Base-by-base conservation (phyloP, 2,113 vertebrate species). In the Psittacara wagleri region DNA sequence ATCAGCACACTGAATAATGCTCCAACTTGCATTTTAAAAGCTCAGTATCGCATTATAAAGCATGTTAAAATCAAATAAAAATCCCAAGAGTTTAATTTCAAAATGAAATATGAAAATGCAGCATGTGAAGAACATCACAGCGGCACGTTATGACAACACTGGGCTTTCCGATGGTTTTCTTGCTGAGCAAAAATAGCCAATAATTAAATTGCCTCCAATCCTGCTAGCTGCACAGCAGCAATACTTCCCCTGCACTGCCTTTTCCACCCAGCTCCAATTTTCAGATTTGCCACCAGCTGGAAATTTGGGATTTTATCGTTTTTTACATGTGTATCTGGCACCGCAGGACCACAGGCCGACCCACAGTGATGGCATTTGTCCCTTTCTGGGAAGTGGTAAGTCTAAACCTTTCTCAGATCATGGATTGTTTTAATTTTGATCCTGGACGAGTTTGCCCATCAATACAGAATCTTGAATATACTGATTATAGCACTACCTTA, bases 71-170 rank as follows among this genome's bases (percentile, higher is more conserved):
- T 35, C 79, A 74, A 80, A 55, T 11, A 17, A 46, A 49, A 55
- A 67, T 1, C 19, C 5, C 10, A 24, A 46, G 66, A 43, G 37
- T 54, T 91, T 54, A 1, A 77, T 83, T 92, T 88, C 37, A 59
- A 72, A 93, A 90, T 5, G 8, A 85, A 73, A 62, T 31, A 62
- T 3, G 6, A 85, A 87, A 87, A 76, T 7, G 22, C 22, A 73
- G 46, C 59, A 73, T 5, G 41, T 1, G 4, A 87, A 66, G 41
- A 48, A 37, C 49, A 44, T 76, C 5, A 2, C 70, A 52, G 52
- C 0, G 2, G 33, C 8, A 9, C 0, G 0, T 52, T 79, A 37
- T 2, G 33, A 23, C 43, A 79, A 66, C 17, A 19, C 3, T 22
- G 69, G 18, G 15, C 33, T 80, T 92, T 66, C 41, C 44, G 9